A percentile compares a stretch with the other conserved stretches of the same genome.
These are phyloP conservation scores for Cygnus atratus DNA, from an alignment of 2,113 vertebrate species.

Conservation along the genomic window DNA sequence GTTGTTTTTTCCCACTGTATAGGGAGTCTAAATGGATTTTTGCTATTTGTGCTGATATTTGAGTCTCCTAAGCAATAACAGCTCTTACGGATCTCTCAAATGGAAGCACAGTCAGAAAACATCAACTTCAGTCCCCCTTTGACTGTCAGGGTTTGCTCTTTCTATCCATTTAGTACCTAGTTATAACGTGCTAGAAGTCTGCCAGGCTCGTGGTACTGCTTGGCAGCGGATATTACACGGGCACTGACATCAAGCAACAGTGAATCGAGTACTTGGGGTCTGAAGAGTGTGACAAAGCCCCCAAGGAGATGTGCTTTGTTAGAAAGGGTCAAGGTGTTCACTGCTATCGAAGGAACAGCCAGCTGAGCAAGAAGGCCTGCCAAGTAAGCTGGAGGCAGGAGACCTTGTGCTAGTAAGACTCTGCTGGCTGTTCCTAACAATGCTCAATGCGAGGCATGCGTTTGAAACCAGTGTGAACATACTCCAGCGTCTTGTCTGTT, in stretches of 20 bases:
- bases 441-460: neutral
- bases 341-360: neutral
- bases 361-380: neutral
- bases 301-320: neutral
- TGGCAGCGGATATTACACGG: neutral
- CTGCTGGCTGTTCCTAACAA: fast-evolving
- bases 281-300: neutral
- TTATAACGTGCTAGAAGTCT: neutral
- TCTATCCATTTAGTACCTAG: neutral
- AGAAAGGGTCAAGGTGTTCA: neutral
- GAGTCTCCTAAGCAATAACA: neutral
- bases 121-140: neutral
- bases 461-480: neutral
- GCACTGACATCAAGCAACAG: neutral
- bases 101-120: neutral
- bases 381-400: neutral
- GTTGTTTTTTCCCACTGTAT: neutral
- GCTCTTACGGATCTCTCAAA: neutral
- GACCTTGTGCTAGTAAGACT: neutral
- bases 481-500: neutral
- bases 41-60: neutral
- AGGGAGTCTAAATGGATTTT: neutral
- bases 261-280: neutral
- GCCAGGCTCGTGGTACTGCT: neutral
- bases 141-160: neutral